Conservation (phyloP, 2,797 vertebrate species). For the Neosilurus mollespiculum region DNA sequence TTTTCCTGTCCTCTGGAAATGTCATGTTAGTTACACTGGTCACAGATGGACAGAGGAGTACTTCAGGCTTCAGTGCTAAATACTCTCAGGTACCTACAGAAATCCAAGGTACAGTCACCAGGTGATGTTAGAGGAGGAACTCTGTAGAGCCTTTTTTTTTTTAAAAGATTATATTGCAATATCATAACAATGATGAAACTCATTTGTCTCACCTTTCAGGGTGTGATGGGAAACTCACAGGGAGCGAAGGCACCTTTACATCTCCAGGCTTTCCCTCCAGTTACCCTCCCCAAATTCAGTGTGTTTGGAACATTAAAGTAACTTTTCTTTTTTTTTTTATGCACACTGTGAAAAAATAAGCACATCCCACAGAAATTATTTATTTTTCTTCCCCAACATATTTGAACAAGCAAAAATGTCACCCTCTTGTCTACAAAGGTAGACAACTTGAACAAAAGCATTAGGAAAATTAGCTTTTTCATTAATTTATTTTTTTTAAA, state of each 20-base stretch:
- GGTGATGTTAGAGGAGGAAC: neutral
- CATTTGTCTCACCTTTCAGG: conserved; percentile 62
- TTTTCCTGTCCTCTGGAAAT: conserved; percentile 87
- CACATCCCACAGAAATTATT: too few relatives aligned
- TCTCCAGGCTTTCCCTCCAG: conserved; percentile 85
- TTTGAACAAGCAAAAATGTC: too few relatives aligned
- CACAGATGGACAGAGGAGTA: conserved; percentile 78
- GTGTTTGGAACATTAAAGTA: conserved; percentile 86
- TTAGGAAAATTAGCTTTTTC: too few relatives aligned
- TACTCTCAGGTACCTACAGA: conserved; percentile 81
- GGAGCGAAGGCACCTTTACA: conserved; percentile 71
- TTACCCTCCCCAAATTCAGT: conserved; percentile 79
- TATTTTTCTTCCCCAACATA: too few relatives aligned
- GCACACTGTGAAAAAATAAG: neutral
- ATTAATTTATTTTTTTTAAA: too few relatives aligned
- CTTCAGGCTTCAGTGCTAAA: conserved; percentile 83
- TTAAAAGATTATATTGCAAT: neutral
- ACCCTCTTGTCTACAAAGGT: too few relatives aligned
- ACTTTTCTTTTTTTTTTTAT: neutral
- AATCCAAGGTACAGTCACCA: conserved; percentile 62
- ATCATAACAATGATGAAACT: neutral
- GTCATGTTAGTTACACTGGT: conserved; percentile 84
- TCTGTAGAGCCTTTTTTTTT: neutral
- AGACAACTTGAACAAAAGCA: too few relatives aligned
- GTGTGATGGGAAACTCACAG: conserved; percentile 77